Evolutionary conservation across 2,113 vertebrate genomes (phyloP).

Genomic region (Tetrax tetrax): DNA sequence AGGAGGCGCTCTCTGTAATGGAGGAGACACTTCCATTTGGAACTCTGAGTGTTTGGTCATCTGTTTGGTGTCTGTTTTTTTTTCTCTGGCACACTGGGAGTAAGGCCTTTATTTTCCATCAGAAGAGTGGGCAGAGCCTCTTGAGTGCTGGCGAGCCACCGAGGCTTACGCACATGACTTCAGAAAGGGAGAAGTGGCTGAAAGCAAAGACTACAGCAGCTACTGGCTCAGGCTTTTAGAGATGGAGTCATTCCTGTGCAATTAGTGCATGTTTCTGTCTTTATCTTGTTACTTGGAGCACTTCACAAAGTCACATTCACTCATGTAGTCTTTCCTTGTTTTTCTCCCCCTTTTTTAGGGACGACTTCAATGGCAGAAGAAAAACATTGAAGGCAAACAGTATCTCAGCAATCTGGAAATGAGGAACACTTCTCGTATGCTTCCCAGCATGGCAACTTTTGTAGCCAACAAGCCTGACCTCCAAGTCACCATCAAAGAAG

Average conservation of each 20-base stretch:
- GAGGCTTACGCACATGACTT: not conserved
- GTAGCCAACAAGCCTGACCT: constrained; percentile 90
- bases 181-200: not conserved
- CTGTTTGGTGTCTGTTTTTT: not conserved
- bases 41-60: not conserved
- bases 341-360: constrained; percentile 63
- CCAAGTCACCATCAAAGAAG: constrained; percentile 86
- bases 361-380: constrained; percentile 76
- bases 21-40: not conserved
- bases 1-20: not conserved
- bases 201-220: not conserved
- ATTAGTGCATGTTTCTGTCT: not conserved
- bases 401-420: constrained; percentile 80
- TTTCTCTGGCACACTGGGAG: not conserved
- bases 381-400: constrained; percentile 79
- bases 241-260: not conserved
- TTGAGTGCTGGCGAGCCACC: not conserved
- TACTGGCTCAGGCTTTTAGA: not conserved
- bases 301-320: accelerated
- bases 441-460: constrained; percentile 92
- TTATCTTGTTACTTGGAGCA: not conserved
- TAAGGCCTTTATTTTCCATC: not conserved
- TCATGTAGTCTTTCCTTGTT: not conserved
- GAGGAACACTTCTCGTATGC: constrained; percentile 78
- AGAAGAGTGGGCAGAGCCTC: not conserved